A percentile compares a stretch with the other conserved stretches of the same genome.
Conservation (phyloP, 2,797 vertebrate species). For the Squalus acanthias region DNA sequence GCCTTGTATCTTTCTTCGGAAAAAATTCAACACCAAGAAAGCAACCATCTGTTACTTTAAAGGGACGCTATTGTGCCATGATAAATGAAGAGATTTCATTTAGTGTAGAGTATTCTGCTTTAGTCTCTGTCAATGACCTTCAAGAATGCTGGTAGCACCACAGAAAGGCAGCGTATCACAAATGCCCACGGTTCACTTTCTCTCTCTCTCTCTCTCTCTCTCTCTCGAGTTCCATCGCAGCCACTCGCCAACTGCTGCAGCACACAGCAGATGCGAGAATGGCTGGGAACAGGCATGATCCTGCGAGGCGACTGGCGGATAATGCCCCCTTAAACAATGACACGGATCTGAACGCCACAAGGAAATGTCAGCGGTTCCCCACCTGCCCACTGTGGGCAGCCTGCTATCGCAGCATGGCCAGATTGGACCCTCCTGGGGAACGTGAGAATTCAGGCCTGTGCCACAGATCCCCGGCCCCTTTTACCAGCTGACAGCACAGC, state of each 20-base stretch:
- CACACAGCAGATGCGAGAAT: not conserved
- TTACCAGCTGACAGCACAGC: constrained; percentile 48
- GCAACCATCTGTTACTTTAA: not conserved
- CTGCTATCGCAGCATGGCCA: constrained; percentile 38
- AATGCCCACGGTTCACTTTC: not conserved
- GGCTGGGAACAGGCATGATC: not conserved
- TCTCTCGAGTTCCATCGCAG: constrained; percentile 16
- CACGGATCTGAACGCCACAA: constrained; percentile 40
- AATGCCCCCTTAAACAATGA: constrained; percentile 6
- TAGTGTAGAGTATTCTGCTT: not conserved
- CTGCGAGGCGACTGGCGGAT: too few species aligned
- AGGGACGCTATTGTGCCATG: not conserved
- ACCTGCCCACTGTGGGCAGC: constrained; percentile 62
- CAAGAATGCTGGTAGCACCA: not conserved
- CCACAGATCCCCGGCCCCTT: constrained; percentile 44
- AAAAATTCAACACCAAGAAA: not conserved
- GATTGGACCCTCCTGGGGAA: constrained; percentile 48
- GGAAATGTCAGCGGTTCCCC: constrained; percentile 53
- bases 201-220: constrained; percentile 9
- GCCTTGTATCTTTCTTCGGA: not conserved
- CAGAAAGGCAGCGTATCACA: not conserved
- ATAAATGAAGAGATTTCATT: not conserved
- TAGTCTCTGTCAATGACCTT: not conserved
- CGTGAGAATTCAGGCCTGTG: constrained; percentile 45
- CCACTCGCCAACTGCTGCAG: not conserved